phyloP scores from a whole-genome alignment of 1,140 invertebrate species.

The Yoshiicerus persimilis region DNA sequence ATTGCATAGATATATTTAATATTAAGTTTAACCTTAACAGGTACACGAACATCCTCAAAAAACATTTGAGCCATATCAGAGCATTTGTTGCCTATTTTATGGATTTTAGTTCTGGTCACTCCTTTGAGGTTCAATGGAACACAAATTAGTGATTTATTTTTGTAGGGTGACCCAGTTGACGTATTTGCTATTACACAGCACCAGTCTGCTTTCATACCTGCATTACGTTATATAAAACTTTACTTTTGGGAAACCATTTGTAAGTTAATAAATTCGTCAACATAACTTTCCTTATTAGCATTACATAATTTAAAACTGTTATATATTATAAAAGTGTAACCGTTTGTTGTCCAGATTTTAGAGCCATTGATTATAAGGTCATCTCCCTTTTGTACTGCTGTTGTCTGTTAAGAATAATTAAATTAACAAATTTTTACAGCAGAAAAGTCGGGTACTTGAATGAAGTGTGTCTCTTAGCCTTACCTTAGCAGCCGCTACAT shows the following conservation, averaged over 20 bases:
- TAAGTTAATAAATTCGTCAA: too few relatives aligned
- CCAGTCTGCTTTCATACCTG: slow-evolving; percentile 60
- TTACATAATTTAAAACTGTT: too few relatives aligned
- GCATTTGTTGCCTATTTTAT: slow-evolving; percentile 61
- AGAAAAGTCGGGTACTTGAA: too few relatives aligned
- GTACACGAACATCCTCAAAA: slow-evolving; percentile 64
- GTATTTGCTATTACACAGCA: slow-evolving; percentile 64
- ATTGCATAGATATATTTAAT: slow-evolving; percentile 45
- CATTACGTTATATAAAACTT: too few relatives aligned
- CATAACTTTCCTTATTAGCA: too few relatives aligned
- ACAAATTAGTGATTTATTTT: slow-evolving; percentile 64
- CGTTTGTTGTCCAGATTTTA: slow-evolving; percentile 64
- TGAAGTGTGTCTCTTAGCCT: neutral
- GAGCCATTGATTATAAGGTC: slow-evolving; percentile 63
- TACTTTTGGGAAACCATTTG: too few relatives aligned
- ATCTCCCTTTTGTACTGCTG: slow-evolving; percentile 57
- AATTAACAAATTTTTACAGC: too few relatives aligned
- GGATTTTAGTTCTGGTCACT: slow-evolving; percentile 54
- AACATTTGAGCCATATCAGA: slow-evolving; percentile 65
- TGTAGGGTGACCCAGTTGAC: slow-evolving; percentile 52
- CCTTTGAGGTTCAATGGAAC: slow-evolving; percentile 62
- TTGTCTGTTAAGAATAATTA: slow-evolving; percentile 55
- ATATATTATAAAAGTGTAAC: too few relatives aligned
- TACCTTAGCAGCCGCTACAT: slow-evolving; percentile 60
- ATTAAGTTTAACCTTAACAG: slow-evolving; percentile 49